These are phyloP conservation scores for Oreotragus oreotragus DNA, from an alignment of 2,113 vertebrate species.

Conservation along the genomic window DNA sequence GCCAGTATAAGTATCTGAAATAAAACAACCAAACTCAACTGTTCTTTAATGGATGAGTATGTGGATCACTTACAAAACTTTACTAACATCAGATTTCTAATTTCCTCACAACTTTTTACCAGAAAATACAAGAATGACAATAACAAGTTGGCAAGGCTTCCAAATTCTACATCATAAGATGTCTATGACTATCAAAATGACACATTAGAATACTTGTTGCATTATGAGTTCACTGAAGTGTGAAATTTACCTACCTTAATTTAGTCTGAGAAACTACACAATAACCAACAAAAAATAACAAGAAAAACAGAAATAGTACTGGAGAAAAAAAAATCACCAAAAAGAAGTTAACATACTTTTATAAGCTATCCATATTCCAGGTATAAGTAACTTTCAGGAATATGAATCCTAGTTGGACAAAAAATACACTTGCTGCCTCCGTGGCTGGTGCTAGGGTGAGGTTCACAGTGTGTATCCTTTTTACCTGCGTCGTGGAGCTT, in stretches of 20 bases:
- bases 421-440: not conserved
- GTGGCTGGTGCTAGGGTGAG: not conserved
- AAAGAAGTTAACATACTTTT: slow-evolving; percentile 24
- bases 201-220: not conserved
- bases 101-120: not conserved
- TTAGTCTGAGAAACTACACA: not conserved
- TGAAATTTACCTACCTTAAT: slow-evolving; percentile 21
- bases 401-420: not conserved
- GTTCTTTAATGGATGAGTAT: not conserved
- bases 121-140: not conserved
- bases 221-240: not conserved
- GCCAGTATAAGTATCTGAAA: slow-evolving; percentile 2
- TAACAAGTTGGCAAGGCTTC: slow-evolving; percentile 6
- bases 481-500: slow-evolving; percentile 94
- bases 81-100: slow-evolving; percentile 20
- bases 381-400: not conserved
- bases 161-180: not conserved
- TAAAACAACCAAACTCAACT: slow-evolving; percentile 8
- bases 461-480: not conserved
- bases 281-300: not conserved
- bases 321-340: not conserved
- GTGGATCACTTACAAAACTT: not conserved
- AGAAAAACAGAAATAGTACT: not conserved
- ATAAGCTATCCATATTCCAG: not conserved
- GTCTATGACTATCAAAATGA: not conserved